These are phyloP conservation scores for Drosophila setosimentum DNA, from an alignment of 2,888 invertebrate species.

Conservation along the genomic window DNA sequence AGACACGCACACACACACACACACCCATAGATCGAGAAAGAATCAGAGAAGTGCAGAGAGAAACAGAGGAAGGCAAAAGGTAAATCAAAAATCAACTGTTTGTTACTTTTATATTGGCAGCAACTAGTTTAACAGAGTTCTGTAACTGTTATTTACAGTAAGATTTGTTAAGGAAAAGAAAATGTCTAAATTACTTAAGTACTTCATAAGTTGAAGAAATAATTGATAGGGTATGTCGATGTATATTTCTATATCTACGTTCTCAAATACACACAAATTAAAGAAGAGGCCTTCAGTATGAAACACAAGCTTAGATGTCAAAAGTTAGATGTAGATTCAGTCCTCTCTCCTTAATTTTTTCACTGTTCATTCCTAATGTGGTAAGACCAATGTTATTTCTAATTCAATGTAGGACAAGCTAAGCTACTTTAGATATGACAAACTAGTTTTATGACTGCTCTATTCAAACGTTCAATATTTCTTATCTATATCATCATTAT, in stretches of 20 bases:
- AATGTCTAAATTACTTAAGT: neutral
- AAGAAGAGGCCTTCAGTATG: neutral
- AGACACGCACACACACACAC: constrained; percentile 7
- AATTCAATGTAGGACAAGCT: neutral
- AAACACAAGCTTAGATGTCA: neutral
- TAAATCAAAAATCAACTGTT: constrained; percentile 31
- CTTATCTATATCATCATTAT: neutral
- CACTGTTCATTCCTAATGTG: neutral
- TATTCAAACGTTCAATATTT: neutral
- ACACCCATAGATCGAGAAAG: constrained; percentile 9
- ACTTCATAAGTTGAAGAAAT: neutral
- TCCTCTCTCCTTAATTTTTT: neutral
- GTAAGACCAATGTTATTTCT: neutral
- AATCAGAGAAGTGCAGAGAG: constrained; percentile 11
- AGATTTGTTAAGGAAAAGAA: neutral
- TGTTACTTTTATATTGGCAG: neutral
- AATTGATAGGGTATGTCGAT: rapidly evolving
- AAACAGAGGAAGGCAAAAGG: constrained; percentile 32
- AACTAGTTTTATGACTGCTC: no score
- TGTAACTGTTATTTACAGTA: constrained; percentile 15
- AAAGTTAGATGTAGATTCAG: neutral
- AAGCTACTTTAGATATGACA: neutral
- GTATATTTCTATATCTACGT: neutral
- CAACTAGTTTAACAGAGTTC: constrained; percentile 14
- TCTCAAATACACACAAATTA: neutral